phyloP scores from a whole-genome alignment of 1,140 invertebrate species.

The Grapholita molesta region DNA sequence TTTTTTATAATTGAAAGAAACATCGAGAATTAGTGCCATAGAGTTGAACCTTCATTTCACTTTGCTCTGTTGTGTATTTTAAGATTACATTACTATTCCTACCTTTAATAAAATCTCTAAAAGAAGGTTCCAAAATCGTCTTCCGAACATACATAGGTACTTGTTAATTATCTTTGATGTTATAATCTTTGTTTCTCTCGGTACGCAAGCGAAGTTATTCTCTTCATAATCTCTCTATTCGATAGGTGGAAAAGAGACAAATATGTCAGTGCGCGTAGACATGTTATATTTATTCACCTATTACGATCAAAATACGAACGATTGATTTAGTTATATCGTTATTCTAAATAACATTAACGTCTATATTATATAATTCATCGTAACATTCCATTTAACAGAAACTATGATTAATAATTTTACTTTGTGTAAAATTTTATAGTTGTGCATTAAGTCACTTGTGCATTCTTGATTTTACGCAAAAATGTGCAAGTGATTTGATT shows the following conservation, averaged over 20 bases:
- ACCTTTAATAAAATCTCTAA: background rate
- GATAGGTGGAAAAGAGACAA: background rate
- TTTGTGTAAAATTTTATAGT: constrained; percentile 10
- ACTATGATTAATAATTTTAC: constrained; percentile 8
- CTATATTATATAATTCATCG: background rate
- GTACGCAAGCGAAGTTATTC: background rate
- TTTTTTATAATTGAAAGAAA: constrained; percentile 1
- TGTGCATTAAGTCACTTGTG: constrained; percentile 28
- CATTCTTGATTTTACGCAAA: constrained; percentile 36
- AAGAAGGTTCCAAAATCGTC: background rate
- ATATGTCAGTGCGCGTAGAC: background rate
- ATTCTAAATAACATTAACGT: background rate
- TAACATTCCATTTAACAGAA: constrained; percentile 18
- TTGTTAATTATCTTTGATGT: background rate
- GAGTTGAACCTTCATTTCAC: background rate
- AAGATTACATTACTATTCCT: background rate
- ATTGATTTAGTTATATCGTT: background rate
- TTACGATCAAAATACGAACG: background rate
- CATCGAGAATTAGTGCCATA: constrained; percentile 11
- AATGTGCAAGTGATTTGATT: constrained; percentile 36
- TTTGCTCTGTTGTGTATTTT: background rate
- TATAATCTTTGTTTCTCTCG: background rate
- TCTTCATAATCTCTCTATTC: background rate
- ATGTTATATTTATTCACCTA: background rate
- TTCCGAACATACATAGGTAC: constrained; percentile 1